Evolutionary conservation across 1,140 invertebrate genomes (phyloP).

Genomic region (Neelides sp.): DNA sequence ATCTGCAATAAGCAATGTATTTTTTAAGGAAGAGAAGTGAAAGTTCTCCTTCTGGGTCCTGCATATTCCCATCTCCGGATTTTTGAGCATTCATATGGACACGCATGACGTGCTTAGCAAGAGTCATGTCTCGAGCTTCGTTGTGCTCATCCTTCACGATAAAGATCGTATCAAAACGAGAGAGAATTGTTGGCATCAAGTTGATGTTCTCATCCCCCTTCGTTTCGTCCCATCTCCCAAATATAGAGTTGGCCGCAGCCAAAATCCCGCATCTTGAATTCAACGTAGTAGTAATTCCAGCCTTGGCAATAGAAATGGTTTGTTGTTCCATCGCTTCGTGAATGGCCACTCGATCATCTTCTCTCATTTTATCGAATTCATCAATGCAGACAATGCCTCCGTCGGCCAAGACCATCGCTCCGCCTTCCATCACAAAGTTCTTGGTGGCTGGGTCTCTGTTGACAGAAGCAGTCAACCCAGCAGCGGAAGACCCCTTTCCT

Average conservation of each 20-base stretch:
- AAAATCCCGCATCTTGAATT: constrained; percentile 97
- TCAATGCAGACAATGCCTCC: constrained; percentile 99
- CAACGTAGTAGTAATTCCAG: constrained; percentile 95
- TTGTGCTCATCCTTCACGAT: constrained; percentile 97
- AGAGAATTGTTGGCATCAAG: constrained; percentile 99
- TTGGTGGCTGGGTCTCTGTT: constrained; percentile 79
- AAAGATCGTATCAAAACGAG: constrained; percentile 99
- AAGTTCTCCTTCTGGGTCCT: constrained; percentile 55
- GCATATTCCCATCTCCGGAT: constrained; percentile 43
- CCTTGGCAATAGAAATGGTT: constrained; percentile 99
- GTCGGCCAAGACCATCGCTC: constrained; percentile 98
- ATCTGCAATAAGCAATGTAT: constrained; percentile 82
- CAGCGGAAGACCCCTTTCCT: constrained; percentile 96
- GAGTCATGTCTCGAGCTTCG: constrained; percentile 69
- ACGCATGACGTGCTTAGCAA: constrained; percentile 94
- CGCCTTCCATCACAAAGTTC: constrained; percentile 98
- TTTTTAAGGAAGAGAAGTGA: constrained; percentile 79
- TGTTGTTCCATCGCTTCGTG: constrained; percentile 99
- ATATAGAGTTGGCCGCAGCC: constrained; percentile 96
- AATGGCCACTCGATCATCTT: constrained; percentile 97
- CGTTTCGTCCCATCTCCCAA: constrained; percentile 95
- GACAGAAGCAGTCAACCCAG: constrained; percentile 95
- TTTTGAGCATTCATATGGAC: constrained; percentile 83
- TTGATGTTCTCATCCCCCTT: constrained; percentile 99
- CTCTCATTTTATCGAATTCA: constrained; percentile 99